These are phyloP conservation scores for Paralichthys olivaceus DNA, from an alignment of 2,113 vertebrate genomes.

Conservation along the genomic window DNA sequence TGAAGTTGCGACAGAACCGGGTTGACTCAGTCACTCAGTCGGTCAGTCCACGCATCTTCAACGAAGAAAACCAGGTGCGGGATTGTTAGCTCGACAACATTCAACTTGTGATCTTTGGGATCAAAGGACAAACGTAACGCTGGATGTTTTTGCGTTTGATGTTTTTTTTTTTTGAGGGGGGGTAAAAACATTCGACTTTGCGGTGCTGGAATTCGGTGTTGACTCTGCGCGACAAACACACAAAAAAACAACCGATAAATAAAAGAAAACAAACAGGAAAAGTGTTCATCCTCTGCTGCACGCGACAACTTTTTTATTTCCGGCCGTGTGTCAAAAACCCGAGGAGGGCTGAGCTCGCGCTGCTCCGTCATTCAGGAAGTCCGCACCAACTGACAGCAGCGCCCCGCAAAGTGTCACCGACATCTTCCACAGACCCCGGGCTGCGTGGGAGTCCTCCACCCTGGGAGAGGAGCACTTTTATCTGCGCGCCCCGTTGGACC, in stretches of 20 bases:
- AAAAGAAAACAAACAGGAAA: not conserved
- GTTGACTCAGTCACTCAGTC: constrained; percentile 59
- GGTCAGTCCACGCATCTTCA: constrained; percentile 54
- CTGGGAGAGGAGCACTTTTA: no score
- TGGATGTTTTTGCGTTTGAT: not conserved
- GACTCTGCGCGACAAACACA: not conserved
- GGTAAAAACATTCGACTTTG: not conserved
- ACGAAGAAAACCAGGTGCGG: constrained; percentile 42
- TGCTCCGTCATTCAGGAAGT: constrained; percentile 79
- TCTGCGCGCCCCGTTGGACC: no score
- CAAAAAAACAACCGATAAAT: not conserved
- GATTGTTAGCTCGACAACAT: not conserved
- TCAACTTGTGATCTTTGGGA: not conserved
- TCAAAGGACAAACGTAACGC: not conserved
- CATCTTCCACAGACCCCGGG: not conserved
- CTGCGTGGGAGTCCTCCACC: constrained; percentile 16
- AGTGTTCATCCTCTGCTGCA: not conserved
- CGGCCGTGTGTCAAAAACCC: constrained; percentile 63
- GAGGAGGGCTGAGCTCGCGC: constrained; percentile 57
- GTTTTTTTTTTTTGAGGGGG: not conserved
- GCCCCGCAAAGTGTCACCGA: constrained; percentile 64
- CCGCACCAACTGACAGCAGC: constrained; percentile 70
- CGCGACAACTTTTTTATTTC: constrained; percentile 69
- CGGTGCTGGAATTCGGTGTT: not conserved
- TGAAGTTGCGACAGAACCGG: constrained; percentile 58